A percentile compares a stretch with the other conserved stretches of the same genome.
Evolutionary conservation across 1,140 invertebrate species (phyloP).

Genomic region (Uloborus diversus): DNA sequence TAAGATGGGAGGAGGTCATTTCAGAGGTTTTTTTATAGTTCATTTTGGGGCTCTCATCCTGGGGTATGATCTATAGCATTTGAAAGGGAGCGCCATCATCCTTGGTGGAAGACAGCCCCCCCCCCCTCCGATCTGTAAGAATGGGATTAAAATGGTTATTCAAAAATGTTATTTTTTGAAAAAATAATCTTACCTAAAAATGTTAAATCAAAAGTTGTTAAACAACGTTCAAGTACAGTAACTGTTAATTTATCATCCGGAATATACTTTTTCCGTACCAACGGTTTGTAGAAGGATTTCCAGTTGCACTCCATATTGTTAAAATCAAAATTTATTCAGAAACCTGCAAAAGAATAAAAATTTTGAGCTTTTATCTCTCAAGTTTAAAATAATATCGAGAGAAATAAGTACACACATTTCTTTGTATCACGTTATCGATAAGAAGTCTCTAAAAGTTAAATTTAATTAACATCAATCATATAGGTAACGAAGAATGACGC

Average conservation of each 20-base stretch:
- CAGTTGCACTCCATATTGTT: too few species aligned
- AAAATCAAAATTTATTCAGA: too few species aligned
- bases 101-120: background rate
- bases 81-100: background rate
- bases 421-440: too few species aligned
- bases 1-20: background rate
- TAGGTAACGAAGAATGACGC: too few species aligned
- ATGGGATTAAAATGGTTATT: too few species aligned
- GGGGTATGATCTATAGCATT: background rate
- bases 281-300: conserved; percentile 59
- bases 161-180: background rate
- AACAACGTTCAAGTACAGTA: conserved; percentile 76
- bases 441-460: too few species aligned
- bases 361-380: too few species aligned
- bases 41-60: background rate
- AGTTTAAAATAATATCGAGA: too few species aligned
- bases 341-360: too few species aligned
- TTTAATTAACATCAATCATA: too few species aligned
- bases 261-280: conserved; percentile 53
- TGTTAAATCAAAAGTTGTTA: conserved; percentile 80
- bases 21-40: background rate
- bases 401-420: too few species aligned
- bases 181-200: conserved; percentile 69
- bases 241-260: conserved; percentile 56
- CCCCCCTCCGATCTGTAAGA: background rate